Evolutionary conservation across 2,888 invertebrate species (phyloP), one percentile per base, ranked within the genome.

Genomic region (Drosophila gaucha): DNA sequence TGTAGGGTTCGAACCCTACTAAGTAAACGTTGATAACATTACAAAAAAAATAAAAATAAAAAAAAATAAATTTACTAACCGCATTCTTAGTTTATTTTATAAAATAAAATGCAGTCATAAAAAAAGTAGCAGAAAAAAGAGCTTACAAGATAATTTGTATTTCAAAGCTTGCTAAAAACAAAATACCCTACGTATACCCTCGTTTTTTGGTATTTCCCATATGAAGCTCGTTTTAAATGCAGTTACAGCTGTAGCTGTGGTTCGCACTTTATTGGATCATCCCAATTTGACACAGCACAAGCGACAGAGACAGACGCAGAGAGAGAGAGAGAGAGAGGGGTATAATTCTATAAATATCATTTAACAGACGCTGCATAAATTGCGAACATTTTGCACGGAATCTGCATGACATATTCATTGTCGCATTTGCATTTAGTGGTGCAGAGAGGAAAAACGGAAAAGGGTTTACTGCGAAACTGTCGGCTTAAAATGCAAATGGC

Each of bases 401-500:
- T 44, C 14, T 20, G 16, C 31, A 36, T 8, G 18, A 57, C 14
- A 60, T 65, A 73, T 76, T 70, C 72, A 76, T 71, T 69, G 72
- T 43, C 54, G 56, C 72, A 72, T 73, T 72, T 73, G 56, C 71
- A 75, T 75, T 63, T 65, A 57, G 51, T 28, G 36, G 14, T 10
- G 6, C 14, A 30, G 38, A 9, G 26, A 22, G 12, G 18, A 30
- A 10, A 36, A 26, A 16, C 44, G 35, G n/a, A n/a, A n/a, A n/a
- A n/a, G n/a, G n/a, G n/a, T n/a, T n/a, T n/a, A 3, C 28, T 28
- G 28, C n/a, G n/a, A n/a, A n/a, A 22, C 36, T 55, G 67, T 30
- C 55, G 38, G 51, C 38, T 52, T 47, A n/a, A 51, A 59, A 56
- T 62, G 60, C 69, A 41, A 68, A 59, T 68, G 50, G 8, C 6